Conservation (phyloP, 2,888 invertebrate species). For the Tetropium fuscum region DNA sequence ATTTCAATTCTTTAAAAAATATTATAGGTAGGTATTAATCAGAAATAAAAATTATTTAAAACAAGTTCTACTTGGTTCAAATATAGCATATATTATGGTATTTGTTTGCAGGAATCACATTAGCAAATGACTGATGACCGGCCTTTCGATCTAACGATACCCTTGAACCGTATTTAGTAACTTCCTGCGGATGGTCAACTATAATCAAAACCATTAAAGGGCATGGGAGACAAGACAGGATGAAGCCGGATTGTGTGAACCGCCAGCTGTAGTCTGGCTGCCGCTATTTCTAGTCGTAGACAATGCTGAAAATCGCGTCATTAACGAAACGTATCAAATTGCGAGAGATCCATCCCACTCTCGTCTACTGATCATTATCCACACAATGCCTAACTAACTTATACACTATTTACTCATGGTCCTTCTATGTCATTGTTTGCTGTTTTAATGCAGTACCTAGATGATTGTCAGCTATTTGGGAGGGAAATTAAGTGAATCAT, state of each 20-base stretch:
- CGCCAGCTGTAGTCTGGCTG: conserved; percentile 29
- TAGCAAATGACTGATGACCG: too few relatives aligned
- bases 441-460: conserved; percentile 21
- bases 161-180: too few relatives aligned
- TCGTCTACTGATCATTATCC: conserved; percentile 43
- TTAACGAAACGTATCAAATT: conserved; percentile 53
- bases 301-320: conserved; percentile 49
- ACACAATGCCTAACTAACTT: conserved; percentile 34
- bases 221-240: conserved; percentile 38
- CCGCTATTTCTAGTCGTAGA: conserved; percentile 35
- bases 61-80: too few relatives aligned
- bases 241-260: conserved; percentile 28
- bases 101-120: too few relatives aligned
- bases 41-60: too few relatives aligned
- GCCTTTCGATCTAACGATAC: too few relatives aligned
- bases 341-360: conserved; percentile 29
- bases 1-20: too few relatives aligned
- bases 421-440: conserved; percentile 26
- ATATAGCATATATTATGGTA: too few relatives aligned
- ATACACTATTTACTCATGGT: conserved; percentile 27
- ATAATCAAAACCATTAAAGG: conserved; percentile 46
- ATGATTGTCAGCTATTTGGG: conserved; percentile 15
- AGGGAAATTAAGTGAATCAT: conserved; percentile 5
- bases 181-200: conserved; percentile 40
- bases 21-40: too few relatives aligned